Evolutionary conservation across 2,888 invertebrate species (phyloP), one percentile per base, ranked within the genome.

Genomic region (Agrochola lychnidis): DNA sequence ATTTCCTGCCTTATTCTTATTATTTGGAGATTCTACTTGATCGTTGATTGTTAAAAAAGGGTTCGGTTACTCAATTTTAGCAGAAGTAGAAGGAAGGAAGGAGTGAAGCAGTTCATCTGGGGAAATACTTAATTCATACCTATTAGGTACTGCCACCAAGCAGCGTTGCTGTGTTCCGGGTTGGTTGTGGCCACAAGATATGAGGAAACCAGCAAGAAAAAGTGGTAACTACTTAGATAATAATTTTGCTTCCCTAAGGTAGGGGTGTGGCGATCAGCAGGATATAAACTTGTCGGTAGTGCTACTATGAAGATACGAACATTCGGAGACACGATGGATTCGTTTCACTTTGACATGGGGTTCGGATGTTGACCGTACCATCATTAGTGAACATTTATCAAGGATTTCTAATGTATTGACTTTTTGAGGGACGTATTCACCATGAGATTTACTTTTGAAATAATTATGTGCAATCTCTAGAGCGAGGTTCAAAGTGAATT

Each of bases 21-120:
- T 22, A 53, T 19, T 59, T 73, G 5, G 25, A 12, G 14, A 48
- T 9, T 36, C 9, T 48, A 19, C 7, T 71, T 40, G 25, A 71
- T 70, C 12, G 36, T 70, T 30, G 25, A 22, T 70, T 71, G 25
- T 22, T 19, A 36, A 9, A 71, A 7, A 48, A 25, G 73, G 51
- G 10, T 51, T 10, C 2, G 22, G 73, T 48, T 16, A 51, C 22
- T n/a, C 4, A 70, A 48, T 48, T 25, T 16, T 57, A n/a, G 6
- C 14, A 25, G 57, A 57, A 56, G 4, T n/a, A n/a, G n/a, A n/a
- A 10, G 9, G 7, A 22, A 22, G 51, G 22, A 51, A 19, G 7
- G 6, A 22, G 56, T 14, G 57, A 14, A 25, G 57, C 14, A 57
- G 14, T 25, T 14, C 2, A 14, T 14, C 56, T 14, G 25, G 56